Base-by-base conservation (phyloP, 2,888 invertebrate genomes). In the Chymomyza procnemis region DNA sequence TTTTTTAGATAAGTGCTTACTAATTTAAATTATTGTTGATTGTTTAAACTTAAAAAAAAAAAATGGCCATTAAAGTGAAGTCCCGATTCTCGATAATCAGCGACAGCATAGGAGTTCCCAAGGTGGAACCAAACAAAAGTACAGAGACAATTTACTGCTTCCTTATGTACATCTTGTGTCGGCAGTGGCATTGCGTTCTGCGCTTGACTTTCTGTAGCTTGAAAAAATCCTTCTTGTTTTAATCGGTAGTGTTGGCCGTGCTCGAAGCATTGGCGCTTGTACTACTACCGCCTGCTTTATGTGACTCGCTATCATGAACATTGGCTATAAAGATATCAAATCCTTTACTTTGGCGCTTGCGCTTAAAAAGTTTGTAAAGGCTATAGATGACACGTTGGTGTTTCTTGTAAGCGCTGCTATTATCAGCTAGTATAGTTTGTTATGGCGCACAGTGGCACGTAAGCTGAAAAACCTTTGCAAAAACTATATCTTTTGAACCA, bases 241-340 rank as follows among this genome's bases (percentile, higher is more conserved):
- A 80, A 8, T 70, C 64, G 18, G 68, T 46, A 30, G 22, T 6
- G 26, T 16, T 58, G 19, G 58, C 4, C 22, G 60, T 34, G n/a
- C 66, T 60, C 21, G 56, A 55, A 46, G 48, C 18, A 4, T 48
- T 22, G 26, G 67, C 19, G n/a, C 72, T 77, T 60, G 68, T 66
- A n/a, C 63, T 48, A 19, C 61, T 62, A 54, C 60, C 55, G 55
- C n/a, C 30, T 19, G 47, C 18, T 54, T 46, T 34, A 8, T 59
- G 56, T 5, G 64, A 46, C 57, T 85, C 87, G 54, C 80, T 84
- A 61, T 89, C 88, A 89, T 96, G 96, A 16, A 96, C 92, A 90
- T 96, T 96, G 0, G 95, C 94, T 50, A 96, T 94, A 88, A 96
- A 94, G 58, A 96, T 92, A 79, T 96, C 95, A 92, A 95, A 96